phyloP scores from a whole-genome alignment of 1,140 invertebrate species.

The Bursaphelenchus mucronatus region DNA sequence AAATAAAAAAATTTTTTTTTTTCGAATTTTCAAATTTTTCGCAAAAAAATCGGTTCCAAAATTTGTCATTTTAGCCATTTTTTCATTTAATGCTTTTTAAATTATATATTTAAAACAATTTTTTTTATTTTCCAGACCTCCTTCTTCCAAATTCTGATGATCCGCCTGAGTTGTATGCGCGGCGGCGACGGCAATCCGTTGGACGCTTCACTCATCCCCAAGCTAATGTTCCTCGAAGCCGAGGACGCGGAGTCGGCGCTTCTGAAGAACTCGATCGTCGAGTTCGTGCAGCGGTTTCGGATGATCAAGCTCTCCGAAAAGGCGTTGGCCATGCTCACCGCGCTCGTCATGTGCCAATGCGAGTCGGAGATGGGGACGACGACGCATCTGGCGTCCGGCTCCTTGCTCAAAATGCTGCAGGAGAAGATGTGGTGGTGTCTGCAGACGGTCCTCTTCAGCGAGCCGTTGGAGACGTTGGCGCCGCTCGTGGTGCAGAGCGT shows the following conservation, averaged over 20 bases:
- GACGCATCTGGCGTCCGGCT: constrained; percentile 14
- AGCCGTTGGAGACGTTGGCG: neutral
- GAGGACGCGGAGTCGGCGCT: neutral
- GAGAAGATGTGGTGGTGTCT: constrained; percentile 28
- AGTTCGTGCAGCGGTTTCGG: constrained; percentile 89
- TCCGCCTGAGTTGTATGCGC: constrained; percentile 4
- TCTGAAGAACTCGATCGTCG: constrained; percentile 87
- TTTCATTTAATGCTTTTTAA: constrained; percentile 3
- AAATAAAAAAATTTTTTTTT: neutral
- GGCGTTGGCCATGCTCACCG: constrained; percentile 73
- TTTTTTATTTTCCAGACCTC: constrained; percentile 31
- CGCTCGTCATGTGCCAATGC: constrained; percentile 36
- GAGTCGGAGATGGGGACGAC: constrained; percentile 11
- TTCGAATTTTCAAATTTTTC: neutral
- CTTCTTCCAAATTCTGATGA: constrained; percentile 21
- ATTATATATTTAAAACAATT: constrained; percentile 9
- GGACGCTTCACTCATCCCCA: constrained; percentile 5
- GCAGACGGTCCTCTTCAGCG: constrained; percentile 4
- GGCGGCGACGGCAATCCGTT: neutral
- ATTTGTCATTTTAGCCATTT: constrained; percentile 19
- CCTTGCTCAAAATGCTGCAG: constrained; percentile 25
- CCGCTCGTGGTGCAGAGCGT: constrained; percentile 5
- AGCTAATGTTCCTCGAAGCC: constrained; percentile 6
- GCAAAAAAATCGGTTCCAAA: constrained; percentile 4
- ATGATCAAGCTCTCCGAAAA: constrained; percentile 80